These are phyloP conservation scores for Rousettus leschenaultii DNA, from an alignment of 2,113 vertebrate species.

Conservation along the genomic window DNA sequence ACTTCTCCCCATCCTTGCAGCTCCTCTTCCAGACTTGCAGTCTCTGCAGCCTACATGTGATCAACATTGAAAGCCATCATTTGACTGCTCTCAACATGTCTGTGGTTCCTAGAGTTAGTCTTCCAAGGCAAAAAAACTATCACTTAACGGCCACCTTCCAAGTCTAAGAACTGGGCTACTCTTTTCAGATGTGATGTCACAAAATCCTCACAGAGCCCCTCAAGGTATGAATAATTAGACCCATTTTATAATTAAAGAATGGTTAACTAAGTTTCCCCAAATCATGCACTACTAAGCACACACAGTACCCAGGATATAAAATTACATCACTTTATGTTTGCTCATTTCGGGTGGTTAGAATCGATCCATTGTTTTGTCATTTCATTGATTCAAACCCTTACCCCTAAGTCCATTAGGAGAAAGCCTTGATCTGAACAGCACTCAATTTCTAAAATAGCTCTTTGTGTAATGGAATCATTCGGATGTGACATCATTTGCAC, in stretches of 20 bases:
- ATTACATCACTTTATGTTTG: not conserved
- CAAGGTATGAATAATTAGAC: not conserved
- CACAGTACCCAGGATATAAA: not conserved
- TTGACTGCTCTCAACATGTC: not conserved
- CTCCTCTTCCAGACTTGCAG: slow-evolving; percentile 95
- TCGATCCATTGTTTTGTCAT: not conserved
- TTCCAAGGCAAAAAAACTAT: not conserved
- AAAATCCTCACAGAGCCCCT: not conserved
- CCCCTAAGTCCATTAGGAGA: slow-evolving; percentile 55
- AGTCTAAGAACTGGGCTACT: not conserved
- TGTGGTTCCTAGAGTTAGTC: not conserved
- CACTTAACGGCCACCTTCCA: not conserved
- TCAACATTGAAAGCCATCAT: not conserved
- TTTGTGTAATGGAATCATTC: slow-evolving; percentile 35
- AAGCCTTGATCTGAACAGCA: not conserved
- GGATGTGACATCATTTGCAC: not conserved
- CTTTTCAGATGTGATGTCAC: not conserved
- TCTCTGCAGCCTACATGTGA: slow-evolving; percentile 89
- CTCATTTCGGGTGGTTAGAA: slow-evolving; percentile 21
- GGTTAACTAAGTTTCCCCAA: not conserved
- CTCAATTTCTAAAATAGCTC: slow-evolving; percentile 55
- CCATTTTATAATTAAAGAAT: not conserved
- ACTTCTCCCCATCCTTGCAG: slow-evolving; percentile 98
- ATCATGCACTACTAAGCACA: not conserved
- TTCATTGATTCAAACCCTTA: slow-evolving; percentile 44